Conservation (phyloP, 2,113 vertebrate species). For the Dolichallabes microphthalmus region DNA sequence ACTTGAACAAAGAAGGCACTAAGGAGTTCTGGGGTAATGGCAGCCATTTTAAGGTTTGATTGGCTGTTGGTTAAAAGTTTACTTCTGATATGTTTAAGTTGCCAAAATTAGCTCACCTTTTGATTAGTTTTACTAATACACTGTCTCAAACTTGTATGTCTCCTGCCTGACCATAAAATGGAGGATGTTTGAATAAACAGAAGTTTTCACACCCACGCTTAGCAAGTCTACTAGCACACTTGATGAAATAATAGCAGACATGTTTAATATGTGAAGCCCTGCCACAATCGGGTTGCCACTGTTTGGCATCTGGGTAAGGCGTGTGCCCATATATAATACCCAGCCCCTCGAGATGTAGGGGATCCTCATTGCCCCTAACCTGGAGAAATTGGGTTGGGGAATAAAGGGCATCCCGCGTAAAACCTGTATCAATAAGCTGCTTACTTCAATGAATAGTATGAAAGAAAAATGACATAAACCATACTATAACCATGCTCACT, state of each 20-base stretch:
- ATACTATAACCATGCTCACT: too few relatives aligned
- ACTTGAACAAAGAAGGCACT: not conserved
- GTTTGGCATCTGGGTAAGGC: too few relatives aligned
- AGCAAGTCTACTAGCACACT: not conserved
- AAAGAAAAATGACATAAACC: too few relatives aligned
- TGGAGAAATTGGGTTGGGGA: too few relatives aligned
- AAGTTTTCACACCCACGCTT: not conserved
- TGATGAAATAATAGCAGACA: not conserved
- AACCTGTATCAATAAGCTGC: too few relatives aligned
- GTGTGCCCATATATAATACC: too few relatives aligned
- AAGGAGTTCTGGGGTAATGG: not conserved
- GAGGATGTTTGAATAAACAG: not conserved
- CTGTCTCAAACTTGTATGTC: not conserved
- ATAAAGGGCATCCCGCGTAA: too few relatives aligned
- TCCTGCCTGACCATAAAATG: not conserved
- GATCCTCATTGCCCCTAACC: too few relatives aligned
- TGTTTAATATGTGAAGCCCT: not conserved
- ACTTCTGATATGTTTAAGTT: not conserved
- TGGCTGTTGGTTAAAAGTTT: not conserved
- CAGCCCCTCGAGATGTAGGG: too few relatives aligned
- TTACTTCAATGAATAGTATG: too few relatives aligned
- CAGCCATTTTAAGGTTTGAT: not conserved
- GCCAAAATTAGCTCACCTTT: not conserved
- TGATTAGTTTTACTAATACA: not conserved
- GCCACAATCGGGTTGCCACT: too few relatives aligned